Evolutionary conservation across 2,888 invertebrate species (phyloP), one percentile per base, ranked within the genome.

Genomic region (Melanophora roralis): DNA sequence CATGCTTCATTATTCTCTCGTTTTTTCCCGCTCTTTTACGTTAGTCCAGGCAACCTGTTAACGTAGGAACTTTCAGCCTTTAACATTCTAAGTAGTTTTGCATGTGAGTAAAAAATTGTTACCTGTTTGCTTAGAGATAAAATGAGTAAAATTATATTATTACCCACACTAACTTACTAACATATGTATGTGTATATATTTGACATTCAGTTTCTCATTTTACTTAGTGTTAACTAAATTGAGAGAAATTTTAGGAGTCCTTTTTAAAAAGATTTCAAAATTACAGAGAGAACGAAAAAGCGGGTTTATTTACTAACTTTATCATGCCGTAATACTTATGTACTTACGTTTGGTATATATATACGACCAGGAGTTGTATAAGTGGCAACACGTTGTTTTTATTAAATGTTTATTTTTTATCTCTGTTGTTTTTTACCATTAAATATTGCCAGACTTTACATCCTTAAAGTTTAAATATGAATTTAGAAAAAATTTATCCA

Each of bases 31-130:
- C 14, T 40, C n/a, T 40, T 8, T 40, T 5, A 19, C 9, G 27
- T 19, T 53, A 60, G 53, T 60, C 53, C 67, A 67, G 55, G 49
- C 75, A 72, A 75, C 78, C 74, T 79, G 75, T 79, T 79, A 62
- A 55, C 43, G 11, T 51, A 62, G 19, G 12, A 11, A 57, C 27
- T 49, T 45, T 16, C 36, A 53, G 38, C 64, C 38, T 27, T 36
- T 27, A 11, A n/a, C 27, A 14, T 51, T 60, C 14, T 32, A n/a
- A n/a, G n/a, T n/a, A n/a, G n/a, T n/a, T n/a, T 59, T 49, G 23
- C 60, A n/a, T 43, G 7, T 36, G 21, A 11, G 7, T n/a, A 5
- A 1, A 23, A 40, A 19, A 21, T 19, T 40, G 9, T n/a, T 23
- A 36, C 16, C 23, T 27, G 6, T 51, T 51, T 27, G 27, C 27